Base-by-base conservation (phyloP, 2,888 invertebrate species). In the Callinectes sapidus region DNA sequence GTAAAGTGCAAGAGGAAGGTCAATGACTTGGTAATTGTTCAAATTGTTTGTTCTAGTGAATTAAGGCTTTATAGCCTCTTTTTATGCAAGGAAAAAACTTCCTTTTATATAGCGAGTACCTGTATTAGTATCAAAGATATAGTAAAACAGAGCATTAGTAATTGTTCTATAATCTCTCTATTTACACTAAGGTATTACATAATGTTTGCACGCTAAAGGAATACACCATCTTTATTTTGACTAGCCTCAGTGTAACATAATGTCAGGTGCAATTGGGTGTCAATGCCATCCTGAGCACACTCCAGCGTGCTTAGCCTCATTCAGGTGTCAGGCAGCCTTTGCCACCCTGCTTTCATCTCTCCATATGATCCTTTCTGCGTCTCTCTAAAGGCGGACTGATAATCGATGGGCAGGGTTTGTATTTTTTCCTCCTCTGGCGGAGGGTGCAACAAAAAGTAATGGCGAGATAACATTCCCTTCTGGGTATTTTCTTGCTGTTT, bases 401-500 rank as follows among this genome's bases (percentile, higher is more conserved):
- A 81, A 81, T 81, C 81, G 35, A 13, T 35, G 81, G 35, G 35
- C 10, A 28, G 28, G 71, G 71, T 61, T 61, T 77, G n/a, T 77
- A 5, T 23, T 71, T 81, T 81, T 48, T 48, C 28, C 18, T 35
- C n/a, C 55, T 32, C 23, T 48, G 18, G 14, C 13, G 55, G 48
- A 54, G 54, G 18, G 54, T 35, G 54, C 81, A 90, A 77, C 81
- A 90, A 90, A 90, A 54, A 85, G 42, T 35, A 66, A 39, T 35
- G 71, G 71, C n/a, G 32, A 89, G 89, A 89, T 89, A 89, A 89
- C 35, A 89, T 89, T 89, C 89, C 66, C 66, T 61, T 66, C 66
- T n/a, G 18, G 32, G 39, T 66, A 39, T 89, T 89, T 89, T 88
- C 42, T 35, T 39, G 35, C 32, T 35, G 39, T 89, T 89, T 89